These are phyloP conservation scores for Nannobrachium achirus DNA, from an alignment of 2,113 vertebrate genomes.

Conservation along the genomic window DNA sequence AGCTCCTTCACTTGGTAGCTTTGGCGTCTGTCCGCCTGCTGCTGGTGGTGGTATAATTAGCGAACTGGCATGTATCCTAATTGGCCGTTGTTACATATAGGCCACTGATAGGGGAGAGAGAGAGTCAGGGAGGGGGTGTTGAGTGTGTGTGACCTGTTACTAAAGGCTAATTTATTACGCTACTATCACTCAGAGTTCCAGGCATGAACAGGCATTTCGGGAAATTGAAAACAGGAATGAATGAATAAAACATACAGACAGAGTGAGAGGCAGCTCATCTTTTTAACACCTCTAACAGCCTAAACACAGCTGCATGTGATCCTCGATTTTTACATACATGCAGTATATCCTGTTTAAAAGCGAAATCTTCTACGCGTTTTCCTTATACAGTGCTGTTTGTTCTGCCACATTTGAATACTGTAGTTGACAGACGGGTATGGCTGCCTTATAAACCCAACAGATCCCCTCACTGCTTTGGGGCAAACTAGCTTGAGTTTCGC, in stretches of 20 bases:
- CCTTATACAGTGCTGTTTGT: constrained; percentile 33
- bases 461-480: constrained; percentile 36
- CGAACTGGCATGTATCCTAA: constrained; percentile 48
- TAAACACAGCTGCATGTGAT: too few relatives aligned
- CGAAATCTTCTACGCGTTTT: constrained; percentile 5
- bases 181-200: constrained; percentile 4
- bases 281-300: too few relatives aligned
- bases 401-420: constrained; percentile 28
- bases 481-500: constrained; percentile 38
- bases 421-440: constrained; percentile 36
- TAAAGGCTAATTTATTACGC: constrained; percentile 10
- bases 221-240: too few relatives aligned
- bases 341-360: constrained; percentile 11
- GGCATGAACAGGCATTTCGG: background rate
- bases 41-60: constrained; percentile 43
- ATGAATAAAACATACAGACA: background rate
- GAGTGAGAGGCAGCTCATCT: too few relatives aligned
- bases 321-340: too few relatives aligned
- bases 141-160: background rate
- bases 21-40: constrained; percentile 16
- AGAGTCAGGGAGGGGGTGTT: constrained; percentile 14
- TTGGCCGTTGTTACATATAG: constrained; percentile 13
- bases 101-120: constrained; percentile 10
- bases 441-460: constrained; percentile 7
- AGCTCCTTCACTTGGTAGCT: constrained; percentile 21